Evolutionary conservation across 1,140 invertebrate genomes (phyloP).

Genomic region (Phymorhynchus buccinoides): DNA sequence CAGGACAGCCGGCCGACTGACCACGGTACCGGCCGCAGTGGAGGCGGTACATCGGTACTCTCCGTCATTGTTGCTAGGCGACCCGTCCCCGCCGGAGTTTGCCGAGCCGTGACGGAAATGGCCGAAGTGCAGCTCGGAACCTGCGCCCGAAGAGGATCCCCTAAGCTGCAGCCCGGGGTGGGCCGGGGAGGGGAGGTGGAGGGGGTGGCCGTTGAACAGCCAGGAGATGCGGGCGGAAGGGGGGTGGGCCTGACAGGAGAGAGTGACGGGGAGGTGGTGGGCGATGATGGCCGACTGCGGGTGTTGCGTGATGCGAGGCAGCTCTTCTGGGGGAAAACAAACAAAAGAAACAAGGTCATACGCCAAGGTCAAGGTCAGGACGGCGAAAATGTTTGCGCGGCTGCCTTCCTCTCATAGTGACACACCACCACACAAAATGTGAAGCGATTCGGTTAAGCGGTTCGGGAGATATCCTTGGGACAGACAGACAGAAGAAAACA

Average conservation of each 20-base stretch:
- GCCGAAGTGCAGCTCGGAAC: conserved; percentile 32
- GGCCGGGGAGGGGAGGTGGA: conserved; percentile 17
- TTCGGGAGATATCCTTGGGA: too few species aligned
- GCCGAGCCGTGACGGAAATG: conserved; percentile 6
- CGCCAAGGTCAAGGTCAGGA: too few species aligned
- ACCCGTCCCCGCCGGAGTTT: neutral
- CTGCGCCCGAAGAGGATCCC: too few species aligned
- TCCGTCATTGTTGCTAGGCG: conserved; percentile 14
- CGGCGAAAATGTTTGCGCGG: too few species aligned
- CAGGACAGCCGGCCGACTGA: conserved; percentile 37
- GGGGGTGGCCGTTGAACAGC: conserved; percentile 40
- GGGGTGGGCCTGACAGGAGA: conserved; percentile 30
- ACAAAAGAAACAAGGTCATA: conserved; percentile 5
- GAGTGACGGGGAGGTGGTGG: conserved; percentile 7
- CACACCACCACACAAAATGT: too few species aligned
- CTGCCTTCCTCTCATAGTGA: too few species aligned
- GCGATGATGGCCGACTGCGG: conserved; percentile 33
- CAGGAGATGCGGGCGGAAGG: conserved; percentile 28
- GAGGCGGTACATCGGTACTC: conserved; percentile 44
- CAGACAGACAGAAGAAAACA: too few species aligned
- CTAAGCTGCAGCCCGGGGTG: conserved; percentile 1
- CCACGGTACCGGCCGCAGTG: conserved; percentile 27
- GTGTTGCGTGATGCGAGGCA: conserved; percentile 26
- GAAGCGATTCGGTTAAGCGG: too few species aligned
- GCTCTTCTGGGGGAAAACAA: conserved; percentile 30